Conservation (phyloP, 2,888 invertebrate genomes). For the Osmoderma eremita region DNA sequence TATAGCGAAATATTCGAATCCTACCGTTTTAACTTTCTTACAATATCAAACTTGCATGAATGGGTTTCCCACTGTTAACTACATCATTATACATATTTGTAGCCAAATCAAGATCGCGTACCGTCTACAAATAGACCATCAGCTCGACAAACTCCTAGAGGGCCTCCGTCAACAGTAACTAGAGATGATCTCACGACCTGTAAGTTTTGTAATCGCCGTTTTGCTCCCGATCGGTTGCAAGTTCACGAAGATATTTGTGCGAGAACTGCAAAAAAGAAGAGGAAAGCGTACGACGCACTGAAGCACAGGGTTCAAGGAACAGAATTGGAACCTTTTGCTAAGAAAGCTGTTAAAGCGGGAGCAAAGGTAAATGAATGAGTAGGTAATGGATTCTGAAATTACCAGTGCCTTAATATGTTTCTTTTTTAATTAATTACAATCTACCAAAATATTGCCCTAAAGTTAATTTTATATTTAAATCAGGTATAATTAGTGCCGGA, state of each 20-base stretch:
- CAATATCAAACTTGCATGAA: neutral
- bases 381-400: neutral
- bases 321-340: constrained; percentile 82
- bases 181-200: constrained; percentile 70
- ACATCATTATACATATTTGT: neutral
- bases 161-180: constrained; percentile 53
- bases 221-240: constrained; percentile 81
- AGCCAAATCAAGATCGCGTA: constrained; percentile 41
- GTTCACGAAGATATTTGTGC: constrained; percentile 89
- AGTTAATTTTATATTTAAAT: too few species aligned
- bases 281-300: constrained; percentile 91
- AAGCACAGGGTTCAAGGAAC: constrained; percentile 92
- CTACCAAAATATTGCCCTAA: too few species aligned
- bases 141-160: constrained; percentile 52
- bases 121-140: constrained; percentile 56
- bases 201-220: constrained; percentile 80
- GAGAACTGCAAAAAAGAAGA: constrained; percentile 80
- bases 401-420: too few species aligned
- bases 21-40: neutral
- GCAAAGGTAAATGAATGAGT: constrained; percentile 8
- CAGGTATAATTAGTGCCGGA: too few species aligned
- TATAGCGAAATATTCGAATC: too few species aligned
- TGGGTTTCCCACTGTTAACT: neutral
- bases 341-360: constrained; percentile 59
- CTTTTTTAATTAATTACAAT: too few species aligned